Percentiles rank a stretch among this genome's conserved stretches.
These are phyloP conservation scores for Dasypus novemcinctus DNA, from an alignment of 2,113 vertebrate genomes.

Conservation along the genomic window DNA sequence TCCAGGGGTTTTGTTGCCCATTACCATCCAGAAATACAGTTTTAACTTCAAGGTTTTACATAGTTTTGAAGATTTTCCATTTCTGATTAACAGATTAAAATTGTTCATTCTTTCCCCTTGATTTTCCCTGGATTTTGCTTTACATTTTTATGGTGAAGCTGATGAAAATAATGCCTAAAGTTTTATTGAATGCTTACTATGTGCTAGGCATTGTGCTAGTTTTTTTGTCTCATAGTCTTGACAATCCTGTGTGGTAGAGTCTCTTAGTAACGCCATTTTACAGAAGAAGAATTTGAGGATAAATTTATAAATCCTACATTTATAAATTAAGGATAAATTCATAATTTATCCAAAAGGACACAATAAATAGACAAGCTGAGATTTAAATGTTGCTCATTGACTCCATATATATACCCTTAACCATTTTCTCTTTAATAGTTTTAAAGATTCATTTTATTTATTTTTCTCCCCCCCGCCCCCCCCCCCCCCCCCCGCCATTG, in stretches of 20 bases:
- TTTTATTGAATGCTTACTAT: neutral
- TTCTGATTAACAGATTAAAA: constrained; percentile 32
- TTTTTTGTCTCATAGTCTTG: constrained; percentile 26
- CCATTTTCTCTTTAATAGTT: neutral
- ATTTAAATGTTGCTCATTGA: constrained; percentile 28
- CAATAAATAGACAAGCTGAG: neutral
- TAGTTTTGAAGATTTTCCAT: neutral
- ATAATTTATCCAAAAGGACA: neutral
- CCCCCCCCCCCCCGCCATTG: too few species aligned
- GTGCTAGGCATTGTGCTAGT: neutral
- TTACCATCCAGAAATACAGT: constrained; percentile 6
- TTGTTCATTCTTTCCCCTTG: neutral
- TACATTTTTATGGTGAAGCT: neutral
- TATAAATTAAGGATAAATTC: too few species aligned
- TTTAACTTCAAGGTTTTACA: neutral
- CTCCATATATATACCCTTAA: neutral
- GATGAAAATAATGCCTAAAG: constrained; percentile 15
- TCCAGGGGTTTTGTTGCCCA: neutral
- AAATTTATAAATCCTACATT: neutral
- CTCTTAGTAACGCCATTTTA: neutral
- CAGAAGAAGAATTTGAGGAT: constrained; percentile 19
- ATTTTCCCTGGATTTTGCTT: constrained; percentile 5
- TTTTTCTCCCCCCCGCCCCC: too few species aligned
- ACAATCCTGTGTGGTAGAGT: neutral
- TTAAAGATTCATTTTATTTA: too few species aligned